These are phyloP conservation scores for Pluvianellus socialis DNA, from an alignment of 2,113 vertebrate genomes.

Conservation along the genomic window DNA sequence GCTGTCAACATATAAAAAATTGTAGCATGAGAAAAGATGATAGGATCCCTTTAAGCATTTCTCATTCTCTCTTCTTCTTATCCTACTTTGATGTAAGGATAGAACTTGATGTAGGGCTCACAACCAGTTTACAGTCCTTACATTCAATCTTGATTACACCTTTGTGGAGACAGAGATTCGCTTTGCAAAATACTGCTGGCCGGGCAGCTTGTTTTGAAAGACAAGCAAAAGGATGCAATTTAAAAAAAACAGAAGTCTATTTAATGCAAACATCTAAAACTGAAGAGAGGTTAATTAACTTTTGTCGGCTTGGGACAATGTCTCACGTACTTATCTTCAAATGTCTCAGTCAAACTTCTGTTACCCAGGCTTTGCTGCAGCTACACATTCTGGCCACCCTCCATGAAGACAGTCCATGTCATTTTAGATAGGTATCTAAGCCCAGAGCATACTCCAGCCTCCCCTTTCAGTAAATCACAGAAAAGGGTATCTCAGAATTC, in stretches of 20 bases:
- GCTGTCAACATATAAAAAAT: neutral
- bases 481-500: neutral
- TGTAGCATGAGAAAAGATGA: neutral
- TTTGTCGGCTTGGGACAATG: neutral
- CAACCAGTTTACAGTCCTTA: neutral
- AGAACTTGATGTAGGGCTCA: neutral
- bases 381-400: neutral
- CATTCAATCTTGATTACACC: neutral
- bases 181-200: neutral
- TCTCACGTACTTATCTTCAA: neutral
- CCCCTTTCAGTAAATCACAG: neutral
- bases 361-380: neutral
- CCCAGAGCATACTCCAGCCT: neutral
- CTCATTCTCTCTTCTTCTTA: neutral
- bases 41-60: neutral
- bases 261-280: neutral
- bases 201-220: neutral
- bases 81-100: neutral
- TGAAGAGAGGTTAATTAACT: neutral
- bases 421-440: neutral
- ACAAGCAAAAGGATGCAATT: neutral
- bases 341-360: neutral
- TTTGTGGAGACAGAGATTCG: neutral
- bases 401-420: accelerated
- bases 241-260: neutral